Base-by-base conservation (phyloP, 2,888 invertebrate genomes). In the Apodemia mormo region DNA sequence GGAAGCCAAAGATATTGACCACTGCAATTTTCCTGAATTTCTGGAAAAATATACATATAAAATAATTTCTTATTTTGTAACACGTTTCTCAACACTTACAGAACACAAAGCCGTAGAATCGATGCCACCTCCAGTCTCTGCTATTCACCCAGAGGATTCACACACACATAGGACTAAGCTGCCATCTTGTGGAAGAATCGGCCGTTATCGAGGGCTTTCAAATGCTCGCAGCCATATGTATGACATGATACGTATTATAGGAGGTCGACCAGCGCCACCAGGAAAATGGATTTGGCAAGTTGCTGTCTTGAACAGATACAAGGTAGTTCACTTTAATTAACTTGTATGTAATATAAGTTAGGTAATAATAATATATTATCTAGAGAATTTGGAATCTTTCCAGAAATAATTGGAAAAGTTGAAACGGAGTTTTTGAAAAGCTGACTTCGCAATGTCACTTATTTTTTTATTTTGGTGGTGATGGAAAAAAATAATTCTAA, bases 251-350 rank as follows among this genome's bases (percentile, higher is more conserved):
- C 95, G 96, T 77, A 98, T 98, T 72, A 97, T 98, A 70, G 98
- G 98, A 0, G 98, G 98, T 0, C 94, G 95, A 68, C 96, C 97
- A 58, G 95, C 97, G 0, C 93, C 94, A 12, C 96, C 95, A 67
- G 97, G 97, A 56, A 96, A 96, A 82, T 99, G 98, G 98, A 98
- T 98, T 0, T 98, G 98, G 98, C 98, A 98, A 91, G 98, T 97
- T 30, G 98, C 97, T 68, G 95, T 99, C 68, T 94, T 98, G 72
- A 98, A 98, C 86, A 94, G 96, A 81, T 96, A 95, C 85, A 96
- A 96, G 94, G 97, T 97, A 88, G 84, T 72, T 65, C 49, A 49
- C 14, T 49, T 49, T 49, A n/a, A 49, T 49, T 49, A 6, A 49
- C 49, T 12, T 45, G 0, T 45, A 12, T 2, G 3, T 49, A 49